A percentile compares a stretch with the other conserved stretches of the same genome.
Evolutionary conservation across 2,797 vertebrate genomes (phyloP).

Genomic region (Myoxocephalus aenaeus): DNA sequence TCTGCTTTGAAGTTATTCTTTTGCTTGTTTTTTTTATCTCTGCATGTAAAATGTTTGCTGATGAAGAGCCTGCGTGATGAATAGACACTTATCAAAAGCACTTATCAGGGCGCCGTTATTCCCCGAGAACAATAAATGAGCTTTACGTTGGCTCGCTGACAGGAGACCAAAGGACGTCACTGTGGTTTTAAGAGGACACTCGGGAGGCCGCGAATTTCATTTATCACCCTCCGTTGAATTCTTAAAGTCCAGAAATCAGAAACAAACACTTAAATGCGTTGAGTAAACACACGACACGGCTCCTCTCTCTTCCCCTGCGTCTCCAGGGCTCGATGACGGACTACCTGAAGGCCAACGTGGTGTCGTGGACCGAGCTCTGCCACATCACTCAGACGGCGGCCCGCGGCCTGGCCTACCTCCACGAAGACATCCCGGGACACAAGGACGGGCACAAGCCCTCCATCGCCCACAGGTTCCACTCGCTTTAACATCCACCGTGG

Average conservation of each 20-base stretch:
- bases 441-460: slow-evolving; percentile 97
- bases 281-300: neutral
- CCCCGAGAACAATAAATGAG: neutral
- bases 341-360: slow-evolving; percentile 95
- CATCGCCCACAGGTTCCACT: slow-evolving; percentile 91
- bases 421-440: slow-evolving; percentile 95
- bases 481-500: too few species aligned
- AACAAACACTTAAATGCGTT: neutral
- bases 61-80: slow-evolving; percentile 15
- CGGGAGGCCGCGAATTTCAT: neutral
- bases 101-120: too few species aligned
- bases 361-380: slow-evolving; percentile 96
- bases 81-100: too few species aligned
- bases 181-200: slow-evolving; percentile 19
- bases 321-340: slow-evolving; percentile 93
- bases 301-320: neutral
- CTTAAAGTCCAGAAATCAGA: neutral
- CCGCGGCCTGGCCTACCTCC: slow-evolving; percentile 93
- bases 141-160: slow-evolving; percentile 11
- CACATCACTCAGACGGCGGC: slow-evolving; percentile 93
- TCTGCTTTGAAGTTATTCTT: neutral
- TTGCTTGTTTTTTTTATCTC: neutral
- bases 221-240: neutral
- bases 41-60: slow-evolving; percentile 1
- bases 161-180: neutral